Evolutionary conservation across 1,140 invertebrate genomes (phyloP), one percentile per base, ranked within the genome.

Genomic region (Conopomorpha cramerella): DNA sequence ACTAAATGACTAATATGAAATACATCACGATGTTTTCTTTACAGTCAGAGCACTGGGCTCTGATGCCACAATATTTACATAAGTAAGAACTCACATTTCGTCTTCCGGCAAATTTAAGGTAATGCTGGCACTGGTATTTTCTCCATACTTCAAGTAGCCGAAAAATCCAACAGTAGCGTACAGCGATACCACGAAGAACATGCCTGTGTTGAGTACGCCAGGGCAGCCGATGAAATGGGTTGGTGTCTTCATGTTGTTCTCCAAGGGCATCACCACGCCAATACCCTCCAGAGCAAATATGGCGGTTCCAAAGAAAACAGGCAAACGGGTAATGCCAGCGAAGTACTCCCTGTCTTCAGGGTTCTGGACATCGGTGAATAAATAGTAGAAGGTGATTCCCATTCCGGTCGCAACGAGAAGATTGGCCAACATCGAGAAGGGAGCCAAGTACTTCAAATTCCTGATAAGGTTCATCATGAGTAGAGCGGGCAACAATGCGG

Each of bases 231-330:
- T 88, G 64, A 96, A 95, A 45, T 92, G 89, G 10, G 78, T 80
- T 0, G 92, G 92, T 2, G 84, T 89, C 61, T 87, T 90, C 93
- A 96, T 96, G 72, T 93, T 93, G 63, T 95, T 95, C 66, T 96
- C 92, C 42, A 96, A 77, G 0, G 93, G 92, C 84, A 96, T 90
- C 0, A 96, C 91, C 65, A 95, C 90, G 59, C 90, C 92, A 54
- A 95, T 93, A 37, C 92, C 92, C 77, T 95, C 92, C 46, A 95
- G 81, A 6, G 92, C 91, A 47, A 94, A 95, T 46, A 95, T 93
- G n/a, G 90, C 91, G 2, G 90, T 94, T 40, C 91, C 91, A 55
- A 95, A 95, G 81, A 92, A 95, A 13, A 90, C 80, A 0, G 92
- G 92, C 41, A 93, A 77, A 34, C 86, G 79, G 3, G 71, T 46